Evolutionary conservation across 2,888 invertebrate species (phyloP).

Genomic region (Myopa testacea): DNA sequence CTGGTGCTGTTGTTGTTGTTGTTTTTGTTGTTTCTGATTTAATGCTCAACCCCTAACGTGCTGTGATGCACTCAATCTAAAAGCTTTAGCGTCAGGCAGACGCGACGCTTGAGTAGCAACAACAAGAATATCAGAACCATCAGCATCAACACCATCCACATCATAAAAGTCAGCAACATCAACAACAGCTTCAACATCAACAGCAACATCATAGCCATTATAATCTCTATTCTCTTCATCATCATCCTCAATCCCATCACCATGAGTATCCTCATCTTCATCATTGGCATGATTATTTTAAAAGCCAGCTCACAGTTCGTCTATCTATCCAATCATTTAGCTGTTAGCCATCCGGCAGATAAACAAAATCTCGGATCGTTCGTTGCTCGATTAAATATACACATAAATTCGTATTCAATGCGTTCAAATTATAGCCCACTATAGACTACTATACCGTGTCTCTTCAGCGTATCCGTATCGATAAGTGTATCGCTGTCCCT

Average conservation of each 20-base stretch:
- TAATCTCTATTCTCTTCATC: not conserved
- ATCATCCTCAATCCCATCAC: not conserved
- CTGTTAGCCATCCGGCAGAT: slow-evolving; percentile 21
- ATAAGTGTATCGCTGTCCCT: not conserved
- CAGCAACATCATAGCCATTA: not conserved
- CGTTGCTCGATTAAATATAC: slow-evolving; percentile 14
- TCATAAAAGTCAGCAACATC: not conserved
- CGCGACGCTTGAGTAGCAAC: slow-evolving; percentile 2
- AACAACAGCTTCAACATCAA: not conserved
- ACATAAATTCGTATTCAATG: slow-evolving; percentile 14
- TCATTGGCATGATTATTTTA: not conserved
- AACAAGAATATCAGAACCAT: not conserved
- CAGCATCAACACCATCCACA: not conserved
- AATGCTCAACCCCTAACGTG: not conserved
- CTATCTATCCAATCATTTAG: slow-evolving; percentile 13
- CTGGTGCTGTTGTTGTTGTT: slow-evolving; percentile 40
- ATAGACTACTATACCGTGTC: too few relatives aligned
- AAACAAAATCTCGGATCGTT: slow-evolving; percentile 30
- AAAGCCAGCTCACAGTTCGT: not conserved
- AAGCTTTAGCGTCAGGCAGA: slow-evolving; percentile 14
- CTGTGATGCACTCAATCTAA: slow-evolving; percentile 13
- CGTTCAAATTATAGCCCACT: not conserved
- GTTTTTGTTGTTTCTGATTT: slow-evolving; percentile 36
- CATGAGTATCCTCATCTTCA: not conserved
- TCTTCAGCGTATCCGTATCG: not conserved